Evolutionary conservation across 2,113 vertebrate genomes (phyloP), one percentile per base, ranked within the genome.

Genomic region (Ceyx melanurus): DNA sequence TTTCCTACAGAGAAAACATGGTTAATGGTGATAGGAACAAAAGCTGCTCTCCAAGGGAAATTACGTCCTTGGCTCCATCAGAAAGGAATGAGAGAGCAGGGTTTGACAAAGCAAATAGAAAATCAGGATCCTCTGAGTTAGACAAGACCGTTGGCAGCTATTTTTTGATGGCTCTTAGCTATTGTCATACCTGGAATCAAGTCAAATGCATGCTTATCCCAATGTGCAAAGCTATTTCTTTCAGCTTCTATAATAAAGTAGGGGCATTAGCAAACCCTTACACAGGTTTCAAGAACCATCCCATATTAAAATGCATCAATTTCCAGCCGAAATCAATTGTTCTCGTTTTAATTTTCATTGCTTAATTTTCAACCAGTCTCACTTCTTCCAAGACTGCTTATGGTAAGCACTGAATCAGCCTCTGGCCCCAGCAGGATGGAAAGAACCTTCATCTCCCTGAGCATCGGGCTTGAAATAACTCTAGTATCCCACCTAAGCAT

Each of bases 111-210:
- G 50, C 57, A 93, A 25, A 54, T 6, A 33, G 58, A 76, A 72
- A 93, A 66, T 22, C 58, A 40, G 46, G 71, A 93, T 73, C 58
- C 50, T 26, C 66, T 1, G 1, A 68, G 22, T 46, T 29, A 90
- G 84, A 29, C 73, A 84, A 74, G 77, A 54, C 33, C 29, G 37
- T 6, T 80, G 78, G 78, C 71, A 93, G 57, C 56, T 66, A 35
- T 70, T 76, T 93, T 89, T 22, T 78, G 76, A 86, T 81, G 80
- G 57, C 73, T 86, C 40, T 86, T 68, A 73, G 58, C 58, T 87
- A 54, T 76, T 88, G 81, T 56, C 72, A n/a, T 66, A 73, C 67
- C 92, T 94, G 91, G 92, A 95, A 76, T 33, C n/a, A 82, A 93
- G 86, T 87, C 95, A 93, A 89, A 89, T 29, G 10, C 62, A 28